These are phyloP conservation scores for Ostrea denselamellosa DNA, from an alignment of 1,140 invertebrate genomes.

Conservation along the genomic window DNA sequence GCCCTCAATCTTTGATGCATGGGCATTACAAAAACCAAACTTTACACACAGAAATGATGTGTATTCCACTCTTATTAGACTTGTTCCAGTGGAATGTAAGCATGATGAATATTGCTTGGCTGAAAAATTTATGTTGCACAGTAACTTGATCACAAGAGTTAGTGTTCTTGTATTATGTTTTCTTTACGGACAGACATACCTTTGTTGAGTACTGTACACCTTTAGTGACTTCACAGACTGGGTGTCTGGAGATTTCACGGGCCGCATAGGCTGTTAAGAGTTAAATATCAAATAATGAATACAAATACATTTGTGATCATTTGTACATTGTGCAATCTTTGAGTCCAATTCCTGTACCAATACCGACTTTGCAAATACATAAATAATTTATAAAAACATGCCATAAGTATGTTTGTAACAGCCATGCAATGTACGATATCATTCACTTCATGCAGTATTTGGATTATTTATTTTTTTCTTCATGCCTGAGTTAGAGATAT, in stretches of 20 bases:
- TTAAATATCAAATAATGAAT: neutral
- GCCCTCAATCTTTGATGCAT: too few relatives aligned
- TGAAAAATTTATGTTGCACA: neutral
- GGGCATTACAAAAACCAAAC: too few relatives aligned
- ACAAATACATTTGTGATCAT: neutral
- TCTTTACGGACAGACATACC: neutral
- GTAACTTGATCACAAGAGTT: too few relatives aligned
- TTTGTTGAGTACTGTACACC: conserved; percentile 2
- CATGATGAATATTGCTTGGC: neutral
- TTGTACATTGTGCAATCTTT: neutral
- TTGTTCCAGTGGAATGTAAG: neutral
- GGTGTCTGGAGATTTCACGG: neutral
- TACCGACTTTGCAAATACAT: neutral
- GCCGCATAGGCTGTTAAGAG: neutral
- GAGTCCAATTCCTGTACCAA: neutral
- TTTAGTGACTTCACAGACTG: conserved; percentile 30
- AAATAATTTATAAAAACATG: neutral
- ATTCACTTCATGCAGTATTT: conserved; percentile 30
- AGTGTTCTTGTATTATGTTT: too few relatives aligned
- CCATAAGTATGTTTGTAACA: neutral
- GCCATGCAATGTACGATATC: neutral
- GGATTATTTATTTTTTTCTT: neutral
- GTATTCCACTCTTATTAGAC: too few relatives aligned
- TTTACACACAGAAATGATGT: too few relatives aligned
- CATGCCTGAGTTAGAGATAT: too few relatives aligned